Evolutionary conservation across 2,797 vertebrate species (phyloP).

Genomic region (Kryptopterus vitreolus): DNA sequence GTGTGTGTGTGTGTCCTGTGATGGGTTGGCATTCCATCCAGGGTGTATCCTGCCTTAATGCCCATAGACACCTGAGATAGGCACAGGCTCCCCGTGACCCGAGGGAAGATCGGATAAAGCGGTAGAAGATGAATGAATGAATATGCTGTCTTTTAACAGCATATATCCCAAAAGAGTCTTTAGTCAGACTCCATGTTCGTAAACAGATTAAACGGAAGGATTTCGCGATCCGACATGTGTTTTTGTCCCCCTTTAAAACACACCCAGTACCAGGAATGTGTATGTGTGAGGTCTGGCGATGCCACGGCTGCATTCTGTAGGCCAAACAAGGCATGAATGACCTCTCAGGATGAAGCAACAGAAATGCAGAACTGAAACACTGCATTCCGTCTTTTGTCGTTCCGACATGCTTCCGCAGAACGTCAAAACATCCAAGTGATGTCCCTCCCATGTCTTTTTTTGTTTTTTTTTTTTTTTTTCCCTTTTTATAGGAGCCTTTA

Average conservation of each 20-base stretch:
- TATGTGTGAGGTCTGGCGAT: constrained; percentile 56
- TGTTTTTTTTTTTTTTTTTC: constrained; percentile 8
- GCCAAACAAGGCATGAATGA: constrained; percentile 57
- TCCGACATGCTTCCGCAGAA: constrained; percentile 30
- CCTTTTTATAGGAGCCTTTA: constrained; percentile 5
- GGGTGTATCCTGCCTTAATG: too few relatives aligned
- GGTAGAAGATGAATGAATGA: too few relatives aligned
- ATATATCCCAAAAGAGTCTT: too few relatives aligned
- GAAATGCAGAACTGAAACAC: constrained; percentile 40
- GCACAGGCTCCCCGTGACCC: too few relatives aligned
- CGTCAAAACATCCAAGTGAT: constrained; percentile 60
- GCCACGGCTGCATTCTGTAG: constrained; percentile 47
- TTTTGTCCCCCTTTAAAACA: constrained; percentile 53
- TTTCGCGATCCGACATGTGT: constrained; percentile 21
- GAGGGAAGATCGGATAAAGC: too few relatives aligned
- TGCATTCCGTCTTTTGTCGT: constrained; percentile 53
- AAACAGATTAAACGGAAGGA: too few relatives aligned
- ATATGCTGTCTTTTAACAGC: too few relatives aligned
- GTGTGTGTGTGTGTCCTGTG: too few relatives aligned
- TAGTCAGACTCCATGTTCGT: too few relatives aligned
- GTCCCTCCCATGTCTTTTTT: constrained; percentile 45
- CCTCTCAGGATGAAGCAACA: constrained; percentile 50
- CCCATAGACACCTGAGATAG: too few relatives aligned
- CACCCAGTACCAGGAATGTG: constrained; percentile 50
- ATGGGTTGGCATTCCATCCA: too few relatives aligned